Base-by-base conservation (phyloP, 1,140 invertebrate species). In the Mya arenaria region DNA sequence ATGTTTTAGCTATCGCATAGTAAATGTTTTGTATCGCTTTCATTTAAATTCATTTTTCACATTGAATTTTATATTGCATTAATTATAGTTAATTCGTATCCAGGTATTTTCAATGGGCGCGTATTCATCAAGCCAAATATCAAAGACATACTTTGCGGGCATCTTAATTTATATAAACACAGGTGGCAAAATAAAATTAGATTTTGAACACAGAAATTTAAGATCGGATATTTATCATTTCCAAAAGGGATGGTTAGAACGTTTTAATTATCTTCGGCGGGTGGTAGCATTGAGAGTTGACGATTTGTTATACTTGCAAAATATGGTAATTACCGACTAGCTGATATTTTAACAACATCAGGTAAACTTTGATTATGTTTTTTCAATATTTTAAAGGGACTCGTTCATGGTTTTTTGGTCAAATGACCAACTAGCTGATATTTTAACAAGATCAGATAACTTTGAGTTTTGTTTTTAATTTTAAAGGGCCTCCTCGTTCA, bases 81-180 rank as follows among this genome's bases (percentile, higher is more conserved):
- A 78, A 78, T 78, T 78, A 78, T 78, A 68, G 63, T 78, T 78
- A 78, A 78, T 78, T 78, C 75, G 32, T 65, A 66, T 55, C 32
- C 75, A 68, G 60, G 62, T 41, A n/a, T 66, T 55, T 32, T 68
- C 60, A 78, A 66, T 78, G 65, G 63, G 1, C 5, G 23, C 23
- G 6, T 78, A 78, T 78, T 78, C 63, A 78, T 0, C 32, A 39
- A 28, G 41, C 19, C 23, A 37, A 62, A 78, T 78, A 78, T 78
- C 75, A 78, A 78, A 78, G 65, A 68, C 63, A 78, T 62, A 55
- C 32, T 65, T 66, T 65, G 75, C 58, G 75, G 75, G 75, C 75
- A 78, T 78, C 75, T 78, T 78, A 78, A 78, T 78, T 78, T 78
- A 56, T 44, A 78, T 78, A 78, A 78, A 78, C 75, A 78, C 75